Conservation (phyloP, 2,888 invertebrate species). For the Trypoxylon attenuatum region DNA sequence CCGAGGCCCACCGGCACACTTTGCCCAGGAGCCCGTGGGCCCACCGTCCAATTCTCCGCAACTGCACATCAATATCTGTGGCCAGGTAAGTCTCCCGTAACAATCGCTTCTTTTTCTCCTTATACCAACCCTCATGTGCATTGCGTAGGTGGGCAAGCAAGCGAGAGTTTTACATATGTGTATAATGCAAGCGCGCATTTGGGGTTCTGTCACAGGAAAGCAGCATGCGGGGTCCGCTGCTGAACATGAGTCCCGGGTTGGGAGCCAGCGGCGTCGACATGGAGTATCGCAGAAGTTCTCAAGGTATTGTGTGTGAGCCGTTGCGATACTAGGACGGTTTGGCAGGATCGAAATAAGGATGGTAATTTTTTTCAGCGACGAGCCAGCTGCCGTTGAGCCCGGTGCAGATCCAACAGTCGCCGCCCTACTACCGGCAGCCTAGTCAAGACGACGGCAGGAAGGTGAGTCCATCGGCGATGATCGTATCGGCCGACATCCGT, state of each 20-base stretch:
- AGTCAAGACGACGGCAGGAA: slow-evolving; percentile 79
- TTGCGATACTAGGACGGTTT: too few species aligned
- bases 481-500: neutral
- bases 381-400: slow-evolving; percentile 77
- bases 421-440: slow-evolving; percentile 76
- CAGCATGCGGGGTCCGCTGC: slow-evolving; percentile 71
- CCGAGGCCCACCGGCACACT: slow-evolving; percentile 65
- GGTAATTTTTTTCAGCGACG: slow-evolving; percentile 63
- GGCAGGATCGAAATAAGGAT: too few species aligned
- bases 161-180: neutral
- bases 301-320: too few species aligned
- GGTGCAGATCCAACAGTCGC: slow-evolving; percentile 77
- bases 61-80: slow-evolving; percentile 77
- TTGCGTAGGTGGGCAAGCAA: neutral
- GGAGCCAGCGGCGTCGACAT: slow-evolving; percentile 68
- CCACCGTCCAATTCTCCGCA: slow-evolving; percentile 75
- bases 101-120: too few species aligned
- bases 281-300: slow-evolving; percentile 68
- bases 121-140: neutral
- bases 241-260: slow-evolving; percentile 73
- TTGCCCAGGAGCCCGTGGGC: slow-evolving; percentile 66
- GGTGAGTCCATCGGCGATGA: too few species aligned
- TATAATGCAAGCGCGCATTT: neutral
- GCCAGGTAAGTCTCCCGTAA: slow-evolving; percentile 70
- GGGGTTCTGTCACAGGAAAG: slow-evolving; percentile 62